Conservation (phyloP, 2,888 invertebrate species). For the Furcula furcula region DNA sequence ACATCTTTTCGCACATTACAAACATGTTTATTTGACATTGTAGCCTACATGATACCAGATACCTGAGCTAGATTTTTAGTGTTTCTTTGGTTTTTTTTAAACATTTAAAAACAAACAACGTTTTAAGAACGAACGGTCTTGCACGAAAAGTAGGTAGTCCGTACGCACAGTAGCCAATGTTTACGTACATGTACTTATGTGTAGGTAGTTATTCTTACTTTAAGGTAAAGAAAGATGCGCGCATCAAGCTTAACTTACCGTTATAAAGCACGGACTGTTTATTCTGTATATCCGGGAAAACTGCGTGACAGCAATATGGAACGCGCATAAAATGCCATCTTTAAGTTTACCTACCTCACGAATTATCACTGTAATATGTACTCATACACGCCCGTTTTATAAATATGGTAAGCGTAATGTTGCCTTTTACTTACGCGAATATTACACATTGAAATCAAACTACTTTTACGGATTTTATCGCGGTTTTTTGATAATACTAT, state of each 20-base stretch:
- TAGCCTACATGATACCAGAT: slow-evolving; percentile 12
- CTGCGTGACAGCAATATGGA: slow-evolving; percentile 17
- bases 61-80: slow-evolving; percentile 16
- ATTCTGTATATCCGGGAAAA: slow-evolving; percentile 33
- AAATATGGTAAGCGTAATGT: too few species aligned
- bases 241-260: slow-evolving; percentile 41
- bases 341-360: slow-evolving; percentile 2
- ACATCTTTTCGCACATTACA: too few species aligned
- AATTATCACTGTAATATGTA: neutral
- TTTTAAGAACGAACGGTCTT: slow-evolving; percentile 47
- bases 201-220: slow-evolving; percentile 26
- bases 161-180: slow-evolving; percentile 22
- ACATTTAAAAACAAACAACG: slow-evolving; percentile 58
- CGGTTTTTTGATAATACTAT: too few species aligned
- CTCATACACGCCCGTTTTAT: neutral
- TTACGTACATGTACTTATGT: slow-evolving; percentile 23
- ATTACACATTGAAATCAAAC: neutral
- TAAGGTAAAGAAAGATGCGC: slow-evolving; percentile 28
- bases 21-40: slow-evolving; percentile 13
- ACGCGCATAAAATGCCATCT: slow-evolving; percentile 4
- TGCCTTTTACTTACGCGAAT: too few species aligned
- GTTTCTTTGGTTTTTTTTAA: slow-evolving; percentile 25
- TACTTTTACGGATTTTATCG: neutral
- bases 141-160: slow-evolving; percentile 35
- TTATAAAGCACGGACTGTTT: slow-evolving; percentile 37